Evolutionary conservation across 53 echinoderm and acorn worm genomes (phyloP).

Genomic region (Holothuria scabra): DNA sequence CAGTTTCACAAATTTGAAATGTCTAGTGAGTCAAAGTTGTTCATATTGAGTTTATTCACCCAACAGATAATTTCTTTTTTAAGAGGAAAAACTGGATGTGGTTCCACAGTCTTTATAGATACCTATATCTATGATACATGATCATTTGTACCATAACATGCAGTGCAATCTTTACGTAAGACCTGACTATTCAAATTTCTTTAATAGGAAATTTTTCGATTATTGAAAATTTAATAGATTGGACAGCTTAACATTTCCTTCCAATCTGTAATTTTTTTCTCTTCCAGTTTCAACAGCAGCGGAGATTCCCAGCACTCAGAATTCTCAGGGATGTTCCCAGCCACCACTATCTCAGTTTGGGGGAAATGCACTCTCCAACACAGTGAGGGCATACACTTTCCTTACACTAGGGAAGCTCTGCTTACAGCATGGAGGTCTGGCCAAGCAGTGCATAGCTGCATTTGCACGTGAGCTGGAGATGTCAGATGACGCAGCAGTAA

Average conservation of each 20-base stretch:
- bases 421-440: constrained; percentile 82
- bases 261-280: neutral
- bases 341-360: constrained; percentile 86
- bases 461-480: constrained; percentile 91
- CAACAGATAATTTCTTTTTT: too few relatives aligned
- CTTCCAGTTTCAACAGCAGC: constrained; percentile 10
- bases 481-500: constrained; percentile 65
- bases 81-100: too few relatives aligned
- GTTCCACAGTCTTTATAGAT: too few relatives aligned
- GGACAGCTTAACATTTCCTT: neutral
- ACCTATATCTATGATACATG: too few relatives aligned
- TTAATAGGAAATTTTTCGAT: too few relatives aligned
- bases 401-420: constrained; percentile 94
- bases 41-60: too few relatives aligned
- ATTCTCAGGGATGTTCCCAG: constrained; percentile 70
- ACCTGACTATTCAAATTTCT: too few relatives aligned
- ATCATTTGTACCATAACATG: too few relatives aligned
- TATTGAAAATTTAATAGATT: neutral
- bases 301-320: constrained; percentile 60
- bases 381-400: constrained; percentile 86
- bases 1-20: too few relatives aligned
- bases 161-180: too few relatives aligned
- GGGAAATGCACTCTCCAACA: constrained; percentile 69
- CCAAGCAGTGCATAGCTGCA: constrained; percentile 88
- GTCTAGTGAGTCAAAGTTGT: too few relatives aligned